Evolutionary conservation across 1,140 invertebrate genomes (phyloP), one percentile per base, ranked within the genome.

Genomic region (Drosophila oshimai): DNA sequence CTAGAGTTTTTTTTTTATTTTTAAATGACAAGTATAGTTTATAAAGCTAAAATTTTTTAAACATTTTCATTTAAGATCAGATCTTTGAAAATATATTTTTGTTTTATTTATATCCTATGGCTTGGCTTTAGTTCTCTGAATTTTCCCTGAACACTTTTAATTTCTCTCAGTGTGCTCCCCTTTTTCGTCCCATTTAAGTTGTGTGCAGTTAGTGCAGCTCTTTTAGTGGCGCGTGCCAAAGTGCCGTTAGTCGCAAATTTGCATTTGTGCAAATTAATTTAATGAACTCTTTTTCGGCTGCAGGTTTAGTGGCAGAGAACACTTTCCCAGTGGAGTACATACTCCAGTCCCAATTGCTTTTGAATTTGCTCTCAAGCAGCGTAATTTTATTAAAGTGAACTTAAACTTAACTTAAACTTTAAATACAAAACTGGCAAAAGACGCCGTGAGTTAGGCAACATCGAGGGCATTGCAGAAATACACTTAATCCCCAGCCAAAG

Each of bases 211-310:
- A 31, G 36, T 62, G 31, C 29, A 37, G 53, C 39, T 47, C 47
- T 79, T 61, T 45, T 54, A 53, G 37, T 44, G 71, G 81, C 76
- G 81, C 81, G 81, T 86, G 81, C 83, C 83, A 74, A 86, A 86
- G 81, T 86, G 83, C 65, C 61, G 80, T 86, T 80, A 74, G 74
- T 44, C 65, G 61, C 24, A 80, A 87, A 86, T 86, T 81, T 86
- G 83, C 81, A 81, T 86, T 86, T 86, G 79, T 73, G 80, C 81
- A 86, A 87, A 86, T 81, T 86, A 86, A 87, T 87, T 86, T 86
- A 86, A 86, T 87, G 81, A 86, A 86, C 77, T 71, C 73, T 81
- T 86, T 81, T 64, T 57, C 68, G 81, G 57, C 68, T 33, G 58
- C 61, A 55, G 75, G 62, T 67, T 81, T 76, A 74, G 75, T 72